Conservation (phyloP, 2,888 invertebrate species). For the Archaeoteleia sp. region DNA sequence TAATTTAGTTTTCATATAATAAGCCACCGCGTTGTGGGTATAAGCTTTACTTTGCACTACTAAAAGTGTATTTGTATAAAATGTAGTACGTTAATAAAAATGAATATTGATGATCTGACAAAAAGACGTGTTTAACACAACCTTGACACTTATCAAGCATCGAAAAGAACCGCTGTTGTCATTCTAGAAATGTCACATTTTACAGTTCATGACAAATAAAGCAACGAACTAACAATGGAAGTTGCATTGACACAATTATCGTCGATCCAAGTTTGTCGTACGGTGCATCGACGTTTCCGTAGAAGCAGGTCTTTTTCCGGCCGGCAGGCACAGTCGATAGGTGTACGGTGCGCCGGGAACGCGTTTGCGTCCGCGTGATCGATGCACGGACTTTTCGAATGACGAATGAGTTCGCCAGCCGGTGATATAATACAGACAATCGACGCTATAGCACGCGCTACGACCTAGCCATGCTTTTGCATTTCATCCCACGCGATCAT, state of each 20-base stretch:
- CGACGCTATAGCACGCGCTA: slow-evolving; percentile 11
- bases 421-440: slow-evolving; percentile 17
- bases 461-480: no score
- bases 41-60: no score
- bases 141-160: no score
- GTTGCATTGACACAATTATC: neutral
- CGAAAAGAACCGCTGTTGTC: slow-evolving; percentile 2
- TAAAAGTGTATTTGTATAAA: no score
- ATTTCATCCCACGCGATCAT: no score
- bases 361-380: slow-evolving; percentile 17
- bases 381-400: slow-evolving; percentile 31
- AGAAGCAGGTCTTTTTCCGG: slow-evolving; percentile 23
- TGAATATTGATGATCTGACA: no score
- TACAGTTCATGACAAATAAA: neutral
- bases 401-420: slow-evolving; percentile 36
- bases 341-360: slow-evolving; percentile 19
- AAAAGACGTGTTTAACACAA: no score
- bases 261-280: neutral
- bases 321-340: slow-evolving; percentile 30
- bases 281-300: slow-evolving; percentile 27
- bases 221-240: neutral
- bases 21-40: no score
- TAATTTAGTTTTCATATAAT: no score
- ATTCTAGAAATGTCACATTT: neutral
- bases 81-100: no score